Evolutionary conservation across 1,140 invertebrate species (phyloP).

Genomic region (Panulirus ornatus): DNA sequence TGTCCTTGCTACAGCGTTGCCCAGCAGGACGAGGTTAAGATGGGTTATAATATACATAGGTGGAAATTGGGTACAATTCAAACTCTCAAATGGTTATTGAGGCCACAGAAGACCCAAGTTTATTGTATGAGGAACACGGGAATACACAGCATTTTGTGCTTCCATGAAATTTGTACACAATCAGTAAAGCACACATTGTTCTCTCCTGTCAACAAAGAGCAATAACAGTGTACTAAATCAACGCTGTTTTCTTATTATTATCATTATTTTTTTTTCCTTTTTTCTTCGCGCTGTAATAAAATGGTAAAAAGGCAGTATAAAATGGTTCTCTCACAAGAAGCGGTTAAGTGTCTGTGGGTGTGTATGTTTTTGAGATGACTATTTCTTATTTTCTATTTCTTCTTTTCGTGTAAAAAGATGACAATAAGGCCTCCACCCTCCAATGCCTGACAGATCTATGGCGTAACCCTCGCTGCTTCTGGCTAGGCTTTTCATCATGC

Average conservation of each 20-base stretch:
- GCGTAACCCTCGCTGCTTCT: too few relatives aligned
- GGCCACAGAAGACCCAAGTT: slow-evolving; percentile 25
- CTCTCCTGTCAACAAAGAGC: slow-evolving; percentile 63
- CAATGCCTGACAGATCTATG: too few relatives aligned
- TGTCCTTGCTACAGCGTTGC: too few relatives aligned
- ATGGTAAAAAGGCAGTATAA: slow-evolving; percentile 63
- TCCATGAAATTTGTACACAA: slow-evolving; percentile 71
- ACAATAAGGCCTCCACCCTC: too few relatives aligned
- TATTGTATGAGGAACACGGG: slow-evolving; percentile 64
- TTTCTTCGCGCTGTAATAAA: slow-evolving; percentile 46
- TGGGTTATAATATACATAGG: too few relatives aligned
- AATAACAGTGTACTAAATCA: slow-evolving; percentile 59
- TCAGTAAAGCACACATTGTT: slow-evolving; percentile 65
- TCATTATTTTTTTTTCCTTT: too few relatives aligned
- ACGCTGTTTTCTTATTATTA: slow-evolving; percentile 12
- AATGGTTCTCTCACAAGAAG: slow-evolving; percentile 35
- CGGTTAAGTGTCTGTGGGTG: slow-evolving; percentile 11
- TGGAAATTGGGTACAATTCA: too few relatives aligned
- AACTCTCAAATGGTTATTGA: not conserved
- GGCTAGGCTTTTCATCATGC: too few relatives aligned
- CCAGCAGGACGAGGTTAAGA: too few relatives aligned
- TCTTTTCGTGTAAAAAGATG: too few relatives aligned
- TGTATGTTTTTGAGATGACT: too few relatives aligned
- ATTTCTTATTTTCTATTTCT: too few relatives aligned
- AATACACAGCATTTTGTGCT: slow-evolving; percentile 59